These are phyloP conservation scores for Lepidochrysops patricia DNA, from an alignment of 2,888 invertebrate genomes.

Conservation along the genomic window DNA sequence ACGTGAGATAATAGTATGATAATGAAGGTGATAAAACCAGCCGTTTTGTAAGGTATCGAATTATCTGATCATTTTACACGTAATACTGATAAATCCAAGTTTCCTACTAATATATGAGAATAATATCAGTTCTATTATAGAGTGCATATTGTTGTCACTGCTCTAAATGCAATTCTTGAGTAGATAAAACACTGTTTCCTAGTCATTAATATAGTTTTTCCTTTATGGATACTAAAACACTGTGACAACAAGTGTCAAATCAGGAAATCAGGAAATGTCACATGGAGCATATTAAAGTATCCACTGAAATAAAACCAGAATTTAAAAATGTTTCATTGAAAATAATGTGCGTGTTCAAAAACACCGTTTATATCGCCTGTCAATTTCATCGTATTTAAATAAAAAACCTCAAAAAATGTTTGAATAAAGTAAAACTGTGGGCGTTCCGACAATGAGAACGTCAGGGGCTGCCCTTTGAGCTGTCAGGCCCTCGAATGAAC, in stretches of 20 bases:
- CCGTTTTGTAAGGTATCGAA: background rate
- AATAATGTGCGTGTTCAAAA: background rate
- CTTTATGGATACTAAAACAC: no score
- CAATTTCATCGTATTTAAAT: conserved; percentile 40
- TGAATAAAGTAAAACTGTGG: conserved; percentile 68
- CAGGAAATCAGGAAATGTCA: no score
- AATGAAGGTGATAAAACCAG: background rate
- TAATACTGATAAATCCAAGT: background rate
- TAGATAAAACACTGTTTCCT: no score
- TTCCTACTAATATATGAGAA: no score
- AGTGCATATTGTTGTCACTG: no score
- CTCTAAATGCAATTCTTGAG: no score
- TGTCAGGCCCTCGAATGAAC: conserved; percentile 69
- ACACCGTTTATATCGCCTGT: conserved; percentile 14
- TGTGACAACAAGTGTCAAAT: no score
- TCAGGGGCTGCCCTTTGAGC: conserved; percentile 68
- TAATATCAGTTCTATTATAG: no score
- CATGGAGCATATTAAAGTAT: no score
- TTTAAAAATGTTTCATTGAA: no score
- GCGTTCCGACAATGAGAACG: conserved; percentile 70
- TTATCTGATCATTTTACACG: background rate
- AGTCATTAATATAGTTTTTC: no score
- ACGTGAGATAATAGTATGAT: background rate
- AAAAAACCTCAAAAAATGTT: conserved; percentile 56
- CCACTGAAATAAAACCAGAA: no score